Conservation (phyloP, 2,888 invertebrate species). For the Latrodectus hesperus region DNA sequence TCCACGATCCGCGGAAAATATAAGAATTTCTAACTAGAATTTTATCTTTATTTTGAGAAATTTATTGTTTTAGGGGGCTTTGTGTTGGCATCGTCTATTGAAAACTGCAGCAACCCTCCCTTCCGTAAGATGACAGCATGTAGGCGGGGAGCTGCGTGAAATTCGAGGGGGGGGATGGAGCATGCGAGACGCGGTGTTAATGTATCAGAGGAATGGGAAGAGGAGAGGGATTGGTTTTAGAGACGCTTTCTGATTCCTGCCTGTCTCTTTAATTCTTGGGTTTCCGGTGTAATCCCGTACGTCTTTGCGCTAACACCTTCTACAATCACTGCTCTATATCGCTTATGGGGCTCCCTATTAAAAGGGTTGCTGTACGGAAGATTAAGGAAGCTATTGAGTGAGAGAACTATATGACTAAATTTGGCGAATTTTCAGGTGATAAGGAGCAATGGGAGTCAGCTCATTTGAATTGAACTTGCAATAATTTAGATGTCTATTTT, state of each 20-base stretch:
- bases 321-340: constrained; percentile 55
- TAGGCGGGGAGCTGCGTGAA: constrained; percentile 25
- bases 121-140: constrained; percentile 37
- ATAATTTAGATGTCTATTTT: too few relatives aligned
- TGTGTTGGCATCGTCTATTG: constrained; percentile 27
- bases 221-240: constrained; percentile 56
- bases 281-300: constrained; percentile 51
- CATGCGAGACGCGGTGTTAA: constrained; percentile 45
- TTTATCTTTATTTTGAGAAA: background rate
- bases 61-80: constrained; percentile 36
- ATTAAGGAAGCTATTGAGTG: background rate
- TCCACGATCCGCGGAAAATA: too few relatives aligned
- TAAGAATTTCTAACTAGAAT: too few relatives aligned
- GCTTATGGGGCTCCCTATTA: constrained; percentile 24
- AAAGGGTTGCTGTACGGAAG: constrained; percentile 41
- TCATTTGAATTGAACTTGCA: too few relatives aligned
- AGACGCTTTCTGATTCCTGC: constrained; percentile 59
- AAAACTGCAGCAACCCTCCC: constrained; percentile 50
- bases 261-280: constrained; percentile 53
- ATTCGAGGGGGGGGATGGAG: constrained; percentile 2
- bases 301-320: constrained; percentile 57
- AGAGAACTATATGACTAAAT: constrained; percentile 8
- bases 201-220: constrained; percentile 43
- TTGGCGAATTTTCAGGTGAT: constrained; percentile 1
- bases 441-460: too few relatives aligned